Percentiles rank a stretch among this genome's conserved stretches.
Conservation (phyloP, 2,113 vertebrate genomes). For the Cyanistes caeruleus region DNA sequence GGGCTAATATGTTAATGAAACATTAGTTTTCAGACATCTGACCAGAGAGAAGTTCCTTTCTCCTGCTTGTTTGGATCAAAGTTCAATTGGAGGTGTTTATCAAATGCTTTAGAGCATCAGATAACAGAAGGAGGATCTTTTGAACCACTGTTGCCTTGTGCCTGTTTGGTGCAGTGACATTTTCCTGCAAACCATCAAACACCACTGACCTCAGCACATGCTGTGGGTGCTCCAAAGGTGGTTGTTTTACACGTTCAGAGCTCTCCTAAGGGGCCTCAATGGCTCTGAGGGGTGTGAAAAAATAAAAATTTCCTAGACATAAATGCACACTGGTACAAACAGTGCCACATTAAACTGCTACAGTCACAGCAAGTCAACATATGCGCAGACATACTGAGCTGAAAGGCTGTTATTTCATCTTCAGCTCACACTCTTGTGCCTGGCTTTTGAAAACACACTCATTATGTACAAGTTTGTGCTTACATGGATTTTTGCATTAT, state of each 20-base stretch:
- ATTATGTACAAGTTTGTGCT: neutral
- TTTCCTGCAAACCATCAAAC: neutral
- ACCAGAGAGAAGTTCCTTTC: neutral
- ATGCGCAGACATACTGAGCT: neutral
- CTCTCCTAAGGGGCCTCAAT: neutral
- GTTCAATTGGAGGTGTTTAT: neutral
- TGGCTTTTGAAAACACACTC: neutral
- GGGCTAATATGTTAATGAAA: neutral
- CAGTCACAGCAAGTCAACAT: neutral
- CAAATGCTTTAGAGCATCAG: neutral
- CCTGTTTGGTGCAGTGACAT: neutral
- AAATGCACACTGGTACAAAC: neutral
- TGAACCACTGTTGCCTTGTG: neutral
- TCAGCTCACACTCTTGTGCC: neutral
- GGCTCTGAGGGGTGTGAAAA: neutral
- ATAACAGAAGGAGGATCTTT: neutral
- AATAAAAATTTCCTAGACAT: neutral
- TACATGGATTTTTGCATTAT: neutral
- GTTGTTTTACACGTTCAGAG: neutral
- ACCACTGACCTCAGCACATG: neutral
- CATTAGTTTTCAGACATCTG: neutral
- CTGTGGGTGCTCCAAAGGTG: neutral
- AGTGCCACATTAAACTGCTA: neutral
- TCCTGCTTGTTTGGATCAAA: neutral
- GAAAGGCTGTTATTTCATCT: slow-evolving; percentile 33